Percentiles rank a stretch among this genome's conserved stretches.
phyloP scores from a whole-genome alignment of 2,797 vertebrate genomes.

The Avahi laniger region DNA sequence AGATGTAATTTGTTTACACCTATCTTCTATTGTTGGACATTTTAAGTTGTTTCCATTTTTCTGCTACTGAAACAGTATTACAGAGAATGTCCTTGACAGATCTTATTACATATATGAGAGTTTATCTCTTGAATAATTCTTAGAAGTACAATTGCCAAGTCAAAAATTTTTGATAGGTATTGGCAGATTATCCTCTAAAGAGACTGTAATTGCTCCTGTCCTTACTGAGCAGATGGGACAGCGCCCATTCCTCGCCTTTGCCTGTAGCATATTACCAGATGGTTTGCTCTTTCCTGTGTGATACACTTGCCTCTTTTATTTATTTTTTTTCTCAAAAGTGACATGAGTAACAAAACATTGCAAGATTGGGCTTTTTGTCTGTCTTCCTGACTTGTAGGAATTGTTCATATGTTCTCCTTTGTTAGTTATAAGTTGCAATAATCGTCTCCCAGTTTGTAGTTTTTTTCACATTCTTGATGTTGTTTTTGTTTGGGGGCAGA shows the following conservation, averaged over 20 bases:
- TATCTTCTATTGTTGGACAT: not conserved
- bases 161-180: not conserved
- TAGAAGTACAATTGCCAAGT: not conserved
- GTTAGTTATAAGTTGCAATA: not conserved
- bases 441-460: not conserved
- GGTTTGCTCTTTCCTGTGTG: not conserved
- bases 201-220: not conserved
- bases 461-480: not conserved
- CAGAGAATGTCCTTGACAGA: not conserved
- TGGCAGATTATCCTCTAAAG: not conserved
- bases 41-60: slow-evolving; percentile 21
- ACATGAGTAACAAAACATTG: not conserved
- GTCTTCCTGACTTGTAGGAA: not conserved
- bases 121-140: slow-evolving; percentile 12
- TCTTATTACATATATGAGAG: not conserved
- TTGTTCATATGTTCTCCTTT: not conserved
- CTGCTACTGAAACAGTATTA: not conserved
- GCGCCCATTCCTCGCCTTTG: not conserved
- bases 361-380: not conserved
- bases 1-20: not conserved
- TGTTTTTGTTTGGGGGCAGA: not conserved
- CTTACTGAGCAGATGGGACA: not conserved
- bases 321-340: not conserved
- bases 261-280: not conserved
- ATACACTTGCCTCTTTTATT: not conserved